Base-by-base conservation (phyloP, 2,888 invertebrate genomes). In the Sarcophaga carnaria region DNA sequence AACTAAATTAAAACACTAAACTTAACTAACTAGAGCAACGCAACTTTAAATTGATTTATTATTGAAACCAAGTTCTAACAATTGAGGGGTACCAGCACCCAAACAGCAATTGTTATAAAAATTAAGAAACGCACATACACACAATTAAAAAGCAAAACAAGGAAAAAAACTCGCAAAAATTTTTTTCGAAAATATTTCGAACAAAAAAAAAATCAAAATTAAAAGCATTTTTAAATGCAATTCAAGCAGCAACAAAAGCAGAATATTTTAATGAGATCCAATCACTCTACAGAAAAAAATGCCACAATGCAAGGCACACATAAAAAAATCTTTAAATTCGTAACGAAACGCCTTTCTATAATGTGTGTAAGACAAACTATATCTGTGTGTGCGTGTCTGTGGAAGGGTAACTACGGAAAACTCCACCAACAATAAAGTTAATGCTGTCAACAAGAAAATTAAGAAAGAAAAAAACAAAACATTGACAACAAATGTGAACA, bases 191-290 rank as follows among this genome's bases (percentile, higher is more conserved):
- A 37, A 37, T 37, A 37, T 37, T 37, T 0, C 37, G 2, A 37
- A 8, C 1, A 37, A 1, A 37, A 37, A 37, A 10, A 10, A 8
- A 37, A 8, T 1, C 6, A 37, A 37, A 37, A 37, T 37, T 10
- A 37, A 37, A 37, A 37, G 37, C 37, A 37, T 37, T 76, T 79
- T 79, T 62, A 54, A 82, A 71, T 79, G 62, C 66, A 74, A 86
- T 80, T 83, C 63, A 66, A 64, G 22, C 37, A 70, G 70, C 62
- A 77, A 75, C 59, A 69, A 79, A 80, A 60, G 59, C 83, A 88
- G 88, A 88, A 85, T 83, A 83, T 86, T 88, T 88, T 86, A 88
- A 85, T 85, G 75, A 81, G 83, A 81, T 80, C 5, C 59, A 79
- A 47, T 63, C 47, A 37, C 62, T 4, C 71, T 12, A 64, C 4